Percentiles rank a stretch among this genome's conserved stretches.
phyloP scores from a whole-genome alignment of 1,140 invertebrate species.

The Idris sp. region DNA sequence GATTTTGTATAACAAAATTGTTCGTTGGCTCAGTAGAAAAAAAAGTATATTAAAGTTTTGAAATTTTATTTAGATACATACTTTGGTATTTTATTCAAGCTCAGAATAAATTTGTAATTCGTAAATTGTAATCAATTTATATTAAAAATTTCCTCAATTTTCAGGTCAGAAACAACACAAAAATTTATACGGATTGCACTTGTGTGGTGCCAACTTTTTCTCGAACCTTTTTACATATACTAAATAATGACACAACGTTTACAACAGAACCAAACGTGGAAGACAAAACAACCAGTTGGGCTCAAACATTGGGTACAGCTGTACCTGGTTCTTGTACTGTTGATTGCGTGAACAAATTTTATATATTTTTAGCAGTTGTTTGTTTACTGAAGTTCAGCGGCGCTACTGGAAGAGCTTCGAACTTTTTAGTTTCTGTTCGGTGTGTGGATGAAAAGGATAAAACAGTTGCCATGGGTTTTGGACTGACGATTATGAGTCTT shows the following conservation, averaged over 20 bases:
- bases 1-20: no score
- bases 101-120: no score
- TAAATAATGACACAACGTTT: slow-evolving; percentile 38
- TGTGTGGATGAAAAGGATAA: slow-evolving; percentile 86
- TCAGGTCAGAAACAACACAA: slow-evolving; percentile 48
- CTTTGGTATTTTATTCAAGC: no score
- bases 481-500: slow-evolving; percentile 82
- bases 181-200: slow-evolving; percentile 79
- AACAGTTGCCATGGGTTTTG: slow-evolving; percentile 84
- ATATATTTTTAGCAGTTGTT: slow-evolving; percentile 83
- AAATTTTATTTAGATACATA: no score
- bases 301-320: slow-evolving; percentile 74
- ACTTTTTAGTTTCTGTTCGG: slow-evolving; percentile 83
- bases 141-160: no score
- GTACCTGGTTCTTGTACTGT: slow-evolving; percentile 82
- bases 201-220: slow-evolving; percentile 73
- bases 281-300: slow-evolving; percentile 26
- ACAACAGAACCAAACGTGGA: slow-evolving; percentile 47
- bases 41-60: no score
- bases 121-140: no score
- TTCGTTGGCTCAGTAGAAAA: no score
- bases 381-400: slow-evolving; percentile 84
- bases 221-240: slow-evolving; percentile 50
- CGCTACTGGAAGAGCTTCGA: slow-evolving; percentile 83
- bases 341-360: slow-evolving; percentile 83